A percentile compares a stretch with the other conserved stretches of the same genome.
Conservation (phyloP, 2,113 vertebrate genomes). For the Falcunculus frontatus region DNA sequence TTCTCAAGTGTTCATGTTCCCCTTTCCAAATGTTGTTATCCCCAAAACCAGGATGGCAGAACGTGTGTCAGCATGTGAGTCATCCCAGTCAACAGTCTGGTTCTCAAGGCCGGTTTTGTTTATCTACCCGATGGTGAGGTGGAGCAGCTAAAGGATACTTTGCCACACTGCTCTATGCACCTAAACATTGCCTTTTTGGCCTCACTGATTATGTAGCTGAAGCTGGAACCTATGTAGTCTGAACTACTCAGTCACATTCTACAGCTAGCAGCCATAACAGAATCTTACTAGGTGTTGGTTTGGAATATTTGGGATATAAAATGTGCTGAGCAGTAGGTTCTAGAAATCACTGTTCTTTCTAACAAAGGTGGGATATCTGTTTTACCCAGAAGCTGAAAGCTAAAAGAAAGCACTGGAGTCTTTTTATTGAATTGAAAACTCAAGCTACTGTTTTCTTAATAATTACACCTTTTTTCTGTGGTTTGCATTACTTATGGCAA, state of each 20-base stretch:
- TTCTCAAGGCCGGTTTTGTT: background rate
- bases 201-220: background rate
- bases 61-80: background rate
- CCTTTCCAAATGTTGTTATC: background rate
- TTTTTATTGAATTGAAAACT: background rate
- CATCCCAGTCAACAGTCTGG: background rate
- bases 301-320: background rate
- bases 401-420: background rate
- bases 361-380: background rate
- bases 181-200: background rate
- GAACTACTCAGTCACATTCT: background rate
- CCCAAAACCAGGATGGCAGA: background rate
- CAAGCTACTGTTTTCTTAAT: background rate
- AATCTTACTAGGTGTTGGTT: background rate
- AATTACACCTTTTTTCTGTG: background rate
- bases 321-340: background rate
- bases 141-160: background rate
- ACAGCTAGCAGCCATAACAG: background rate
- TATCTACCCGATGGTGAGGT: background rate
- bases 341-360: background rate
- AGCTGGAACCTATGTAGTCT: background rate
- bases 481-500: background rate
- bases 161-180: background rate
- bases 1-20: background rate
- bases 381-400: background rate